Evolutionary conservation across 2,888 invertebrate species (phyloP).

Genomic region (Linyphia triangularis): DNA sequence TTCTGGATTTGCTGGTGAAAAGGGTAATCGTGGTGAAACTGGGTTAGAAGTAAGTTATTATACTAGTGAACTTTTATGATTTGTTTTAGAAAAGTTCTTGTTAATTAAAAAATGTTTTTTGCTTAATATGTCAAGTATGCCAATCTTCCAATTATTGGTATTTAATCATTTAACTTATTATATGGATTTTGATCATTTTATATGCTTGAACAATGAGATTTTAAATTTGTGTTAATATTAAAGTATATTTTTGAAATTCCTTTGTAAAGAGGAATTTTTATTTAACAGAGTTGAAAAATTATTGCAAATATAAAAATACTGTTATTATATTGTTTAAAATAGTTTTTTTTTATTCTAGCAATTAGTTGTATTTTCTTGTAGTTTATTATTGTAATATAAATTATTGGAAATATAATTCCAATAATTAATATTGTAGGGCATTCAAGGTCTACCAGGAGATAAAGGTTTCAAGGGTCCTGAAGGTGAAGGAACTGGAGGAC

Average conservation of each 20-base stretch:
- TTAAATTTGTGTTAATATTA: neutral
- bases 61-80: neutral
- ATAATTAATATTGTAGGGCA: slow-evolving; percentile 65
- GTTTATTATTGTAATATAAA: too few species aligned
- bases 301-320: too few species aligned
- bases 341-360: neutral
- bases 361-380: too few species aligned
- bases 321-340: neutral
- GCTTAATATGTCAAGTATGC: neutral
- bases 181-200: neutral
- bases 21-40: slow-evolving; percentile 87
- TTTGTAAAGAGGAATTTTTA: neutral
- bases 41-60: slow-evolving; percentile 61
- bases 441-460: slow-evolving; percentile 81
- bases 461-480: slow-evolving; percentile 80
- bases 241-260: too few species aligned
- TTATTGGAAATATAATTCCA: too few species aligned
- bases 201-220: neutral
- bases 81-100: neutral
- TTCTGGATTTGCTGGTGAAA: slow-evolving; percentile 77
- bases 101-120: neutral
- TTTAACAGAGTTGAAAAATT: too few species aligned
- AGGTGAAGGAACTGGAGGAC: slow-evolving; percentile 69
- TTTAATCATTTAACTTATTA: neutral
- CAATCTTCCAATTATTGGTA: neutral